A percentile compares a stretch with the other conserved stretches of the same genome.
phyloP scores from a whole-genome alignment of 2,888 invertebrate species.

The Spisula solida region DNA sequence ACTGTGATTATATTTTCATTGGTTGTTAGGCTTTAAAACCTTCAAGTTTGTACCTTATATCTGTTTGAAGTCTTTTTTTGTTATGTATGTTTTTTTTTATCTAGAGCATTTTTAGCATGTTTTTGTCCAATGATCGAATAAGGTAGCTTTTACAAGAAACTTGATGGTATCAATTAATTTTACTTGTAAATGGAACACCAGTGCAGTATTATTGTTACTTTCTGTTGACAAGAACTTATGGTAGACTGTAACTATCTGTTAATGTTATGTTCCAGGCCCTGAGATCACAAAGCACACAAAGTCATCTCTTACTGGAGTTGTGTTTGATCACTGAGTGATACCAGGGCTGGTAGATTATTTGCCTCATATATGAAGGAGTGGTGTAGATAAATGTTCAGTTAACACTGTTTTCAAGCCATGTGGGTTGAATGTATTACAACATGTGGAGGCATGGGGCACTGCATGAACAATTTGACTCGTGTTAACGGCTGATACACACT shows the following conservation, averaged over 20 bases:
- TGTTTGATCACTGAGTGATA: background rate
- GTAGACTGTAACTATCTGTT: background rate
- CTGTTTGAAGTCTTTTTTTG: background rate
- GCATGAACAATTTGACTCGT: slow-evolving; percentile 32
- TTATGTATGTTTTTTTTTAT: background rate
- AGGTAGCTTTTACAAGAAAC: background rate
- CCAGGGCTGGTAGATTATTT: background rate
- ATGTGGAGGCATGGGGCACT: slow-evolving; percentile 55
- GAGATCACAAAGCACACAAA: no score
- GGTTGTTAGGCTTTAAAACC: slow-evolving; percentile 10
- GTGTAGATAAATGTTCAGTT: background rate
- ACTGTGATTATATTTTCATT: background rate
- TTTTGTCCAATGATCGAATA: background rate
- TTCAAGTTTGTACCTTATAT: background rate
- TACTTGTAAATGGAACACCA: background rate
- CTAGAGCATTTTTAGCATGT: background rate
- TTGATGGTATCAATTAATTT: background rate
- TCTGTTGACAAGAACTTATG: background rate
- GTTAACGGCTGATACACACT: slow-evolving; percentile 8
- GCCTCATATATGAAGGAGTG: background rate
- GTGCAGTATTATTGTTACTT: background rate
- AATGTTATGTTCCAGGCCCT: no score
- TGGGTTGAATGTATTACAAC: background rate
- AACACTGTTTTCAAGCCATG: slow-evolving; percentile 50
- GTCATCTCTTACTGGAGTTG: no score